A percentile compares a stretch with the other conserved stretches of the same genome.
These are phyloP conservation scores for Ianthella basta DNA, from an alignment of 37 sponge, comb jelly and placozoan species.

Conservation along the genomic window DNA sequence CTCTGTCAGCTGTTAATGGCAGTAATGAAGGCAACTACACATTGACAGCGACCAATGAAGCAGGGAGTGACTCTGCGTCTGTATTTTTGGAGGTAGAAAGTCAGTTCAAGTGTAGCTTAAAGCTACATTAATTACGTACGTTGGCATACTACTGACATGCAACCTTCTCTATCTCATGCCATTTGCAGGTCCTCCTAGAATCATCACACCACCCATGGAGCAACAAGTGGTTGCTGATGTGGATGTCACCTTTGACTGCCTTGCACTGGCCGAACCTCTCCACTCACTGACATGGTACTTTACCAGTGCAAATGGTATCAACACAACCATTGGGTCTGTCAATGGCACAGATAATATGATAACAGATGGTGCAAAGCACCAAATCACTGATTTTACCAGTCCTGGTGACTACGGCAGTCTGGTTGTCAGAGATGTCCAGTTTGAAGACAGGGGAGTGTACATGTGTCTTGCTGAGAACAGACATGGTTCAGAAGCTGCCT, in stretches of 20 bases:
- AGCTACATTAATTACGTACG: too few species aligned
- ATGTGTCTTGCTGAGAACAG: slow-evolving; percentile 48
- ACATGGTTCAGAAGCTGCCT: slow-evolving; percentile 22
- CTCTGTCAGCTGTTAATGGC: too few species aligned
- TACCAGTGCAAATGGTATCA: slow-evolving; percentile 5
- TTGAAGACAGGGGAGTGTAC: slow-evolving; percentile 62
- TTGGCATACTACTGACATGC: too few species aligned
- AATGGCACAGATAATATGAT: not conserved
- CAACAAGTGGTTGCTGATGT: too few species aligned
- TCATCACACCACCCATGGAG: slow-evolving; percentile 26
- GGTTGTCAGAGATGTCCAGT: slow-evolving; percentile 44
- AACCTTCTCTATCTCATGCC: not conserved
- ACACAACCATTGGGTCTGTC: not conserved
- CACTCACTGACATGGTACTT: slow-evolving; percentile 48
- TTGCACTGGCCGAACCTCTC: slow-evolving; percentile 43
- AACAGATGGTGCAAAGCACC: slow-evolving; percentile 26
- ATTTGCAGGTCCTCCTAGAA: slow-evolving; percentile 56
- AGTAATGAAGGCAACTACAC: too few species aligned
- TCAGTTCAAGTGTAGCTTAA: too few species aligned
- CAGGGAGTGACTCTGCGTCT: too few species aligned
- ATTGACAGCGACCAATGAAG: too few species aligned
- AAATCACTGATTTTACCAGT: not conserved
- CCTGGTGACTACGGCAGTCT: slow-evolving; percentile 27
- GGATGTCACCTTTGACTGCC: slow-evolving; percentile 43
- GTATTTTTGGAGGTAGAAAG: too few species aligned